Evolutionary conservation across 2,888 invertebrate genomes (phyloP).

Genomic region (Diogma glabrata): DNA sequence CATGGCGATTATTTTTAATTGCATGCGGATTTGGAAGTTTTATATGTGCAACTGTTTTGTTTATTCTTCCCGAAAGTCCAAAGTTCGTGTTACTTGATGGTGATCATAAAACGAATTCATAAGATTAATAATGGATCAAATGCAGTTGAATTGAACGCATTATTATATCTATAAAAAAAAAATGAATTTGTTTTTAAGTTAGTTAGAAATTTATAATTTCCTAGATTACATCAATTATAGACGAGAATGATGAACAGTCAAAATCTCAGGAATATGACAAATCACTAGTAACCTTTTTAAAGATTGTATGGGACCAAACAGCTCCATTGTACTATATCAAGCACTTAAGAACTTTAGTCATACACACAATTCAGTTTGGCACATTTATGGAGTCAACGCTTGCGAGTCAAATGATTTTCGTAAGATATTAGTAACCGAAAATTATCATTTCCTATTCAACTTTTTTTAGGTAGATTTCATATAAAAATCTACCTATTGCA

Average conservation of each 20-base stretch:
- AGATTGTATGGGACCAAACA: slow-evolving; percentile 32
- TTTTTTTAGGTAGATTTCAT: too few relatives aligned
- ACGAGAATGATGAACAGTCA: too few relatives aligned
- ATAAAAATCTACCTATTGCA: too few relatives aligned
- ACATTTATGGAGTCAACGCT: slow-evolving; percentile 20
- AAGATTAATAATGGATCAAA: too few relatives aligned
- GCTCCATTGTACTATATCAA: slow-evolving; percentile 28
- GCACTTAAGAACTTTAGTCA: slow-evolving; percentile 26
- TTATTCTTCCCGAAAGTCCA: slow-evolving; percentile 31
- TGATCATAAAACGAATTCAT: too few relatives aligned
- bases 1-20: slow-evolving; percentile 32
- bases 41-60: slow-evolving; percentile 25
- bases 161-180: too few relatives aligned
- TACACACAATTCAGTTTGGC: slow-evolving; percentile 29
- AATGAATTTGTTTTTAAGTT: background rate
- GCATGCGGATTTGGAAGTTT: slow-evolving; percentile 30
- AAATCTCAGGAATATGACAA: too few relatives aligned
- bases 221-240: slow-evolving; percentile 1
- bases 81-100: slow-evolving; percentile 29
- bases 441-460: too few relatives aligned
- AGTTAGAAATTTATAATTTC: background rate
- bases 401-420: too few relatives aligned
- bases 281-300: too few relatives aligned
- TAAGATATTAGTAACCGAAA: too few relatives aligned
- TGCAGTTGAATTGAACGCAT: too few relatives aligned